Evolutionary conservation across 1,140 invertebrate species (phyloP).

Genomic region (Hermetia illucens): DNA sequence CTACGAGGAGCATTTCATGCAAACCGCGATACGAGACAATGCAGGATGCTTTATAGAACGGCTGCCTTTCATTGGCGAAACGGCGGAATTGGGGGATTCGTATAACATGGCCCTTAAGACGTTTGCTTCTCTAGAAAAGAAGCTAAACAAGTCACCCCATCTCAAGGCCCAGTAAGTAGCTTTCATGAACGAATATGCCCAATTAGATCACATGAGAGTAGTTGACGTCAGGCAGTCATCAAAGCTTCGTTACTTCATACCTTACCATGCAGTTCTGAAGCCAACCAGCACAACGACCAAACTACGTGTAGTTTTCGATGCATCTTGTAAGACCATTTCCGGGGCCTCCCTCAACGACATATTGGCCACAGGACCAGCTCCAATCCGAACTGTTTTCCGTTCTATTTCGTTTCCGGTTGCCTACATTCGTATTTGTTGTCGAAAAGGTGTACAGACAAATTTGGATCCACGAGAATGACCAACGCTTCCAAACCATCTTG

Average conservation of each 20-base stretch:
- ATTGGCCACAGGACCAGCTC: conserved; percentile 20
- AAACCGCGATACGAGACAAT: background rate
- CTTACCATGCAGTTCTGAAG: background rate
- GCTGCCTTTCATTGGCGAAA: background rate
- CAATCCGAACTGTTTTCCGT: conserved; percentile 27
- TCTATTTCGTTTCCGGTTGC: conserved; percentile 19
- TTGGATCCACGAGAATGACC: too few relatives aligned
- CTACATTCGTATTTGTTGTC: conserved; percentile 11
- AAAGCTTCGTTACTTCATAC: background rate
- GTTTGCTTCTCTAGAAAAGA: background rate
- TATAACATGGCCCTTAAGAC: background rate
- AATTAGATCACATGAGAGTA: conserved; percentile 23
- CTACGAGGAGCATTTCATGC: background rate
- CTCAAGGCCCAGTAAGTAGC: conserved; percentile 16
- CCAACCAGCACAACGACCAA: conserved; percentile 2
- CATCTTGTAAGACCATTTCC: conserved; percentile 11
- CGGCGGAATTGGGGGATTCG: background rate
- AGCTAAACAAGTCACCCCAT: conserved; percentile 6
- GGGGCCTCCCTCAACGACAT: conserved; percentile 21
- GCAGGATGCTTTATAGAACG: background rate
- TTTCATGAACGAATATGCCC: conserved; percentile 26
- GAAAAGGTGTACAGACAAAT: too few relatives aligned
- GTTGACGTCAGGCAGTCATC: background rate
- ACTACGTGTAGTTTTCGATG: conserved; percentile 22
- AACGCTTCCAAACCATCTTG: too few relatives aligned